Evolutionary conservation across 2,113 vertebrate species (phyloP).

Genomic region (Callopanchax toddi): DNA sequence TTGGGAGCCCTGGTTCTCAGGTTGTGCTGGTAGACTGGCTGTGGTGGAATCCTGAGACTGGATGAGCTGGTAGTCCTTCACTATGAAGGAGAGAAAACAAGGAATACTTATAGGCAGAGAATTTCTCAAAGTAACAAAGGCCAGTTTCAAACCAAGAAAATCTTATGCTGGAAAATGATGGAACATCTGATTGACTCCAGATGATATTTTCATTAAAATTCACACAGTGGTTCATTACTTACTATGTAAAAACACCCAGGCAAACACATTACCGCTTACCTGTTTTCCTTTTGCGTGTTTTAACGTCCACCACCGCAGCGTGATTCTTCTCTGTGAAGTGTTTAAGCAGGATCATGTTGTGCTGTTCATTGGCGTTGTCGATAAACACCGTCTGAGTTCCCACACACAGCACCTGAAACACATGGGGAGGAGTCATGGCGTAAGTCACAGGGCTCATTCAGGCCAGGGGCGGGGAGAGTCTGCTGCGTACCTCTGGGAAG

Average conservation of each 20-base stretch:
- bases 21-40: constrained; percentile 35
- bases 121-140: too few species aligned
- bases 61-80: constrained; percentile 94
- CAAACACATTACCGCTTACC: too few species aligned
- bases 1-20: constrained; percentile 21
- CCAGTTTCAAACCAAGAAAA: too few species aligned
- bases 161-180: too few species aligned
- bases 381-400: constrained; percentile 93
- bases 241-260: too few species aligned
- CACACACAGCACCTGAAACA: constrained; percentile 90
- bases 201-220: too few species aligned
- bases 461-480: neutral
- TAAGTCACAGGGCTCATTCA: neutral
- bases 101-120: too few species aligned
- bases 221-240: too few species aligned
- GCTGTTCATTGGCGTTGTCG: constrained; percentile 95
- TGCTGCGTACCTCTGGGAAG: constrained; percentile 89
- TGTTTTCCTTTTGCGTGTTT: constrained; percentile 95
- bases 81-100: constrained; percentile 71
- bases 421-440: constrained; percentile 1
- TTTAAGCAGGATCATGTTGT: constrained; percentile 93
- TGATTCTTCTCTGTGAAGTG: constrained; percentile 97
- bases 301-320: constrained; percentile 93
- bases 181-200: too few species aligned
- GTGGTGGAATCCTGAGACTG: constrained; percentile 82